Evolutionary conservation across 2,888 invertebrate species (phyloP).

Genomic region (Hypomecis punctinalis): DNA sequence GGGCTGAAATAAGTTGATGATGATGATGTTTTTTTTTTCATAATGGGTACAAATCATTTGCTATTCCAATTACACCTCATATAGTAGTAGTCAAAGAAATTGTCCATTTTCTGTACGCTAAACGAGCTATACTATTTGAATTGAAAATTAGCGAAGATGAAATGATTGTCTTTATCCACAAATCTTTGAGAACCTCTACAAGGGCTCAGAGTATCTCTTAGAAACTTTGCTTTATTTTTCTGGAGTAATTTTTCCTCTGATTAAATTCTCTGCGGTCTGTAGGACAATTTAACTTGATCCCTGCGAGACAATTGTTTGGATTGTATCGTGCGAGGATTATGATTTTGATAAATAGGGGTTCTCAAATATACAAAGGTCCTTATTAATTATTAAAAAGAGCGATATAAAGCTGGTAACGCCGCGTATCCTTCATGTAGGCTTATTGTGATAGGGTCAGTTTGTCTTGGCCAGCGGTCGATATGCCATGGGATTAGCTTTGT

Average conservation of each 20-base stretch:
- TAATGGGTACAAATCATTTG: too few relatives aligned
- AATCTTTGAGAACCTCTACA: conserved; percentile 19
- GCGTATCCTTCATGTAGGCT: conserved; percentile 6
- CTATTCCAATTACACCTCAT: too few relatives aligned
- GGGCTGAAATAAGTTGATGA: too few relatives aligned
- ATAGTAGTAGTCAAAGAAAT: too few relatives aligned
- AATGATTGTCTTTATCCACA: background rate
- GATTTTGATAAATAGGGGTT: conserved; percentile 13
- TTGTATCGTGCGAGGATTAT: conserved; percentile 14
- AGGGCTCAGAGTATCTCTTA: conserved; percentile 2
- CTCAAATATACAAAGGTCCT: conserved; percentile 7
- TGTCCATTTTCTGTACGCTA: too few relatives aligned
- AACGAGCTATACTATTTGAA: too few relatives aligned
- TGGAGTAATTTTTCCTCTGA: conserved; percentile 20
- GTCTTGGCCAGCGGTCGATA: background rate
- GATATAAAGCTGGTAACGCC: background rate
- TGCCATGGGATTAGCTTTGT: background rate
- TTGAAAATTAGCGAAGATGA: too few relatives aligned
- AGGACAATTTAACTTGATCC: conserved; percentile 28
- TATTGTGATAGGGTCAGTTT: conserved; percentile 1
- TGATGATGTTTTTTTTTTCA: too few relatives aligned
- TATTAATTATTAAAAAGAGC: conserved; percentile 14
- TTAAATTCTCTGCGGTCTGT: conserved; percentile 23
- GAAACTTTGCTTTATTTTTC: conserved; percentile 18
- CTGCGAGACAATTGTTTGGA: conserved; percentile 15